A percentile compares a stretch with the other conserved stretches of the same genome.
Evolutionary conservation across 1,140 invertebrate species (phyloP).

Genomic region (Colletes gigas): DNA sequence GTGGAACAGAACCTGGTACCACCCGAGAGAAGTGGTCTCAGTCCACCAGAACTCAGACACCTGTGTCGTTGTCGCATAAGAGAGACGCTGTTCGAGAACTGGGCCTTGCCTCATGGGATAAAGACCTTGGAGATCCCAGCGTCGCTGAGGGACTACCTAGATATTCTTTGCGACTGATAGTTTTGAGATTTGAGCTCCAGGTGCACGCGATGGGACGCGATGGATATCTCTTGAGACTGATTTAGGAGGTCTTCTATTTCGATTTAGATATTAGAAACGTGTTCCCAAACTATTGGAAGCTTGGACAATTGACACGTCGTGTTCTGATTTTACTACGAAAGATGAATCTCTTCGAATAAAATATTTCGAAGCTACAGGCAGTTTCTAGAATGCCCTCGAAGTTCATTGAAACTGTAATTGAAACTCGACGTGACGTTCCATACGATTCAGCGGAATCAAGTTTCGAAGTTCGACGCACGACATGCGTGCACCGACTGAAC

Average conservation of each 20-base stretch:
- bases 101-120: slow-evolving; percentile 88
- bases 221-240: too few relatives aligned
- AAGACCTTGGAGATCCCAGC: slow-evolving; percentile 84
- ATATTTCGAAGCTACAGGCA: too few relatives aligned
- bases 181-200: too few relatives aligned
- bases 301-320: neutral
- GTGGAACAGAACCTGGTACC: slow-evolving; percentile 84
- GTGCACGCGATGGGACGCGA: too few relatives aligned
- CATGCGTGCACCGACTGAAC: neutral
- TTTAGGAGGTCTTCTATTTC: too few relatives aligned
- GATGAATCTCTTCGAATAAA: too few relatives aligned
- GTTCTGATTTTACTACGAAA: neutral
- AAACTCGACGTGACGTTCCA: neutral
- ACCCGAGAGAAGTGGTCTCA: slow-evolving; percentile 82
- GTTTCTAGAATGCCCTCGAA: neutral
- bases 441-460: neutral
- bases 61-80: slow-evolving; percentile 85
- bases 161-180: slow-evolving; percentile 85
- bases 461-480: slow-evolving; percentile 8
- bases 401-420: slow-evolving; percentile 1
- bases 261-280: neutral
- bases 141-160: slow-evolving; percentile 85
- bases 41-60: slow-evolving; percentile 82
- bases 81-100: slow-evolving; percentile 84
- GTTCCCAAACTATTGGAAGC: neutral